These are phyloP conservation scores for Castor canadensis DNA, from an alignment of 2,113 vertebrate species.

Conservation along the genomic window DNA sequence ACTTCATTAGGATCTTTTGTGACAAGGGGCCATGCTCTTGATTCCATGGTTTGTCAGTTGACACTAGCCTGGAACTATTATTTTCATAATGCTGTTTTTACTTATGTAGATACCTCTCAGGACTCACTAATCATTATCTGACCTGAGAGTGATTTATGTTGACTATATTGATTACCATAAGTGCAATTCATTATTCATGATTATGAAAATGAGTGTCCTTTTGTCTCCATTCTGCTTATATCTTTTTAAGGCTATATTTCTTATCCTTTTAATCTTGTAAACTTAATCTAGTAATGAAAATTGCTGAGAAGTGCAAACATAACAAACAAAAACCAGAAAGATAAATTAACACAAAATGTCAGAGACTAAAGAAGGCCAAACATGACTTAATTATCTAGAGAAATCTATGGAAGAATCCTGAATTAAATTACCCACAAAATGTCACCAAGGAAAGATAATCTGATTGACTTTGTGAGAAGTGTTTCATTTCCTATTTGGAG, in stretches of 20 bases:
- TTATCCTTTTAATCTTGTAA: background rate
- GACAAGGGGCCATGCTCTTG: background rate
- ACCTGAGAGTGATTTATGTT: slow-evolving; percentile 32
- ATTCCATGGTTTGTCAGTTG: background rate
- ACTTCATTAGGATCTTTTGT: background rate
- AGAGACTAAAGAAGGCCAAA: background rate
- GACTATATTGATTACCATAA: background rate
- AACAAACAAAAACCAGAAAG: background rate
- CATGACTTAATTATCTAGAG: background rate
- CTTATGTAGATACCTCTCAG: background rate
- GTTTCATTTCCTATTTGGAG: background rate
- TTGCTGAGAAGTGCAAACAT: background rate
- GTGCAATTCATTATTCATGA: slow-evolving; percentile 5
- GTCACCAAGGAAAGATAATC: background rate
- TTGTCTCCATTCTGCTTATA: background rate
- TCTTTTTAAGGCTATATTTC: background rate
- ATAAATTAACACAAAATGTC: background rate
- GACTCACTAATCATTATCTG: slow-evolving; percentile 34
- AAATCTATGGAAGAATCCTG: background rate
- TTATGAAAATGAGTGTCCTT: background rate
- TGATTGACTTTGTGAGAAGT: background rate
- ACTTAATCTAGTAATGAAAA: background rate
- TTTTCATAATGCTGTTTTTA: slow-evolving; percentile 27
- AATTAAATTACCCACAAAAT: background rate
- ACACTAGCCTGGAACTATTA: background rate